These are phyloP conservation scores for Cydia strobilella DNA, from an alignment of 1,140 invertebrate genomes.

Conservation along the genomic window DNA sequence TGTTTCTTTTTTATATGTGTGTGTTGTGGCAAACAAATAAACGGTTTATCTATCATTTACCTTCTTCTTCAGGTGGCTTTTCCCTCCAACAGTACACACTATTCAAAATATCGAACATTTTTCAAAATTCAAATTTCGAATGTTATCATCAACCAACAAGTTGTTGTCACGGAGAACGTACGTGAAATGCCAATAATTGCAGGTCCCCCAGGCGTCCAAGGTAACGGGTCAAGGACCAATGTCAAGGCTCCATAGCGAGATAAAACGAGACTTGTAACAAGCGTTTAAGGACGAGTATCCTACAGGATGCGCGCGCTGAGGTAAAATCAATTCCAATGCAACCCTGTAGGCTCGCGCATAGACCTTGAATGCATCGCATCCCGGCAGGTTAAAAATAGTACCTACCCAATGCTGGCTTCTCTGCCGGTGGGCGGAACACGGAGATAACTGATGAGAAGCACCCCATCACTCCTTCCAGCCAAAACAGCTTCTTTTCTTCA, in stretches of 20 bases:
- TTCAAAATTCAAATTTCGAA: neutral
- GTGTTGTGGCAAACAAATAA: too few species aligned
- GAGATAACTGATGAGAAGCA: constrained; percentile 61
- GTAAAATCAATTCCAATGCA: constrained; percentile 28
- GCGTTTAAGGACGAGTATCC: constrained; percentile 11
- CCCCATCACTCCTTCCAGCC: constrained; percentile 59
- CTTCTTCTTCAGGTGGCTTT: neutral
- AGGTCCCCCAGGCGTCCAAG: constrained; percentile 20
- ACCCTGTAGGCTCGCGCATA: constrained; percentile 27
- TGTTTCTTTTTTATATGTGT: too few species aligned
- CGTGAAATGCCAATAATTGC: neutral
- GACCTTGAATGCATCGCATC: constrained; percentile 16
- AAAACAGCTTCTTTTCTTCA: constrained; percentile 56
- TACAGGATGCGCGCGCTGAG: constrained; percentile 1
- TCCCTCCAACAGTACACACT: constrained; percentile 3
- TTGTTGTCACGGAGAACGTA: neutral
- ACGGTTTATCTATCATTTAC: too few species aligned
- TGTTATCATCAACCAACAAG: neutral
- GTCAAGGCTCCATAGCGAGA: neutral
- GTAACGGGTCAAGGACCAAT: constrained; percentile 25
- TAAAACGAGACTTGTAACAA: neutral
- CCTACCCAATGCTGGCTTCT: constrained; percentile 54
- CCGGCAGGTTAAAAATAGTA: constrained; percentile 22
- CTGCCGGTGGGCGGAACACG: constrained; percentile 47
- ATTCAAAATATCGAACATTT: neutral